A percentile compares a stretch with the other conserved stretches of the same genome.
These are phyloP conservation scores for Struthio camelus DNA, from an alignment of 2,113 vertebrate genomes.

Conservation along the genomic window DNA sequence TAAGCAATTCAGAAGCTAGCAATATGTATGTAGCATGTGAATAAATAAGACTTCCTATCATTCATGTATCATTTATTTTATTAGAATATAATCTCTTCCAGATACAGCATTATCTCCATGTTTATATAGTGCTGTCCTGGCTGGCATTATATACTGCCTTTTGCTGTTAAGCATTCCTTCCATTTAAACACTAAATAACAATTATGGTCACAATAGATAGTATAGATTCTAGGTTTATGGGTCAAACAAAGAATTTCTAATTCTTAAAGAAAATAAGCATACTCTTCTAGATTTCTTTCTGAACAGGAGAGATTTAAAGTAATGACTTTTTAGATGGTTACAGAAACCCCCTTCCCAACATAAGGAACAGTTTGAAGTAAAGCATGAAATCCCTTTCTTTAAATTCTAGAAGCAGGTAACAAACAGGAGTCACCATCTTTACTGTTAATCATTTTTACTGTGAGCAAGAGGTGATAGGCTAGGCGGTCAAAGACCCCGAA, in stretches of 20 bases:
- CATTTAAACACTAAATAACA: background rate
- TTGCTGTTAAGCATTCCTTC: background rate
- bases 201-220: background rate
- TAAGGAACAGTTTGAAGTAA: background rate
- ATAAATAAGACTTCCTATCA: background rate
- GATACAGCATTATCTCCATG: background rate
- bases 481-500: background rate
- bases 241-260: background rate
- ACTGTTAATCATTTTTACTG: background rate
- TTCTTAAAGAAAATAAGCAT: background rate
- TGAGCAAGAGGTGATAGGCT: background rate
- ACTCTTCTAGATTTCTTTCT: background rate
- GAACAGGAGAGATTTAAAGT: background rate
- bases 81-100: background rate
- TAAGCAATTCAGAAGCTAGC: background rate
- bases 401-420: background rate
- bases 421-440: background rate
- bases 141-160: background rate
- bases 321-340: background rate
- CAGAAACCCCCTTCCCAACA: background rate
- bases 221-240: background rate
- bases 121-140: background rate
- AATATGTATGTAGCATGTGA: background rate
- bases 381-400: background rate
- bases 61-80: background rate